Percentiles rank a stretch among this genome's conserved stretches.
These are phyloP conservation scores for Neoitamus cyanurus DNA, from an alignment of 2,888 invertebrate species.

Conservation along the genomic window DNA sequence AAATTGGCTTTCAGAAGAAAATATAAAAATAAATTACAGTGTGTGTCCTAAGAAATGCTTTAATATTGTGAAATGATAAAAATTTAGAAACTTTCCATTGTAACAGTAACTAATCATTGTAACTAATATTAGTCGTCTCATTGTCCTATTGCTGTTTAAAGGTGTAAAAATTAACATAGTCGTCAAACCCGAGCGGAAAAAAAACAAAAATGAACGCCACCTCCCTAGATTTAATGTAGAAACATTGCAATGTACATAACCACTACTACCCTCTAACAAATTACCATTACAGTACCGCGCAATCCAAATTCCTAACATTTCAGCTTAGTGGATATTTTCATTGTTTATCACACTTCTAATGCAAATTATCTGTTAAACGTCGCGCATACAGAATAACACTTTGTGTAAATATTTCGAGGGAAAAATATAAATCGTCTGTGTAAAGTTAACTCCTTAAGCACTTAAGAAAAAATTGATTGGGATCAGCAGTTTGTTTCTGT, in stretches of 20 bases:
- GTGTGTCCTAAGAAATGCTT: constrained; percentile 28
- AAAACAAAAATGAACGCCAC: neutral
- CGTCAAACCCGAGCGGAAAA: constrained; percentile 1
- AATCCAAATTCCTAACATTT: neutral
- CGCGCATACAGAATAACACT: neutral
- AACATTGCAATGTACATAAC: constrained; percentile 52
- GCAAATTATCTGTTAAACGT: neutral
- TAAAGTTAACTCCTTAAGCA: neutral
- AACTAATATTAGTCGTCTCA: constrained; percentile 36
- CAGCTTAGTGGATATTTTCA: neutral
- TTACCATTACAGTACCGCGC: neutral
- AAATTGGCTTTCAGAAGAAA: constrained; percentile 2
- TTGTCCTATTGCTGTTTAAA: constrained; percentile 44
- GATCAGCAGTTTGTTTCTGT: neutral
- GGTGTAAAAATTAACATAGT: constrained; percentile 26
- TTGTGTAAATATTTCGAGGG: constrained; percentile 5
- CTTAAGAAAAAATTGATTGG: neutral
- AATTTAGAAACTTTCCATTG: constrained; percentile 18
- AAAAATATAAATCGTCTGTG: neutral
- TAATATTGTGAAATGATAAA: constrained; percentile 6
- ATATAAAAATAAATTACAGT: neutral
- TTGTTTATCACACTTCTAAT: constrained; percentile 1
- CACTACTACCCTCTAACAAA: constrained; percentile 15
- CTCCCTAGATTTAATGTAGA: constrained; percentile 40
- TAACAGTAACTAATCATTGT: constrained; percentile 32